A percentile compares a stretch with the other conserved stretches of the same genome.
phyloP scores from a whole-genome alignment of 2,113 vertebrate genomes.

The Dipodomys ordii region DNA sequence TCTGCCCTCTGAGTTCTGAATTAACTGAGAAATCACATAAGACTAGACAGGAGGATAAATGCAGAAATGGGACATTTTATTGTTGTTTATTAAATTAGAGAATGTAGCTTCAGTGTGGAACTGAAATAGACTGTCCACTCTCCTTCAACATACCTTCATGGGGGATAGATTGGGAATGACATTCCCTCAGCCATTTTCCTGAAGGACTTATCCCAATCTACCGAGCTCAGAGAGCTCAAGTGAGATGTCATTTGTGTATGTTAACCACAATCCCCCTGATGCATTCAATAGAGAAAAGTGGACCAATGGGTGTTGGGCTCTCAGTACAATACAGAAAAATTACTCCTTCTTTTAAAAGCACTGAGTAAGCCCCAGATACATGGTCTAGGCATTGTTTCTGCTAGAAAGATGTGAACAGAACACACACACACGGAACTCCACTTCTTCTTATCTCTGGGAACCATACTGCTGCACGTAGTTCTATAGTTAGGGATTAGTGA shows the following conservation, averaged over 20 bases:
- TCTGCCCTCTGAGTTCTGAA: conserved; percentile 12
- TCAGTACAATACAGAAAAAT: background rate
- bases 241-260: background rate
- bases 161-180: background rate
- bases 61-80: background rate
- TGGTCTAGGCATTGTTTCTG: background rate
- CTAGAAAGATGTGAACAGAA: background rate
- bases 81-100: background rate
- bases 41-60: background rate
- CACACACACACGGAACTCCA: background rate
- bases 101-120: background rate
- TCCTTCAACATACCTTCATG: background rate
- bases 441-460: background rate
- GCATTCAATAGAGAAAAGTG: background rate
- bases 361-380: too few relatives aligned
- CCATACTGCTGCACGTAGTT: background rate
- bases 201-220: background rate
- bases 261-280: background rate
- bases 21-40: background rate
- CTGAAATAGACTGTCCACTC: background rate
- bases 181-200: background rate
- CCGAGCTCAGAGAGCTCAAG: too few relatives aligned
- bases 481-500: background rate
- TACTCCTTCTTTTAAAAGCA: background rate
- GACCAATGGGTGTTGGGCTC: background rate